Evolutionary conservation across 2,113 vertebrate genomes (phyloP).

Genomic region (Dendropsophus ebraccatus): DNA sequence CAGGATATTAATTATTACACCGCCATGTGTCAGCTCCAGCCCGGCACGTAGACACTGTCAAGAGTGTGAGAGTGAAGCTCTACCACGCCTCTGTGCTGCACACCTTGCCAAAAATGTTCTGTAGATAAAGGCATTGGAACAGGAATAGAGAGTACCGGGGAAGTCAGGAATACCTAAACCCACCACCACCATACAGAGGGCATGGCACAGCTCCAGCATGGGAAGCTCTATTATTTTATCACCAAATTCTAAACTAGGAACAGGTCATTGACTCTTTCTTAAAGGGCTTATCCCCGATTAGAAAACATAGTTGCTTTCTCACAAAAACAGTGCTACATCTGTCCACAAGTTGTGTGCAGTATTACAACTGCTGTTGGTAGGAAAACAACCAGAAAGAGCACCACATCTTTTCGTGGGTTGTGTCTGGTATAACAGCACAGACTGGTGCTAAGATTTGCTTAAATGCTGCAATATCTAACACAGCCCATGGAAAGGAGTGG

Average conservation of each 20-base stretch:
- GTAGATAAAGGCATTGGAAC: conserved; percentile 23
- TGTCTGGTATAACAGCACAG: no score
- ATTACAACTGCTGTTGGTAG: no score
- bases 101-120: conserved; percentile 46
- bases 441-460: no score
- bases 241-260: no score
- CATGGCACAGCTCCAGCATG: not conserved
- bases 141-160: not conserved
- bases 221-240: not conserved
- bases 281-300: not conserved
- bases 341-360: not conserved
- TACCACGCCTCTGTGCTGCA: conserved; percentile 37
- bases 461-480: no score
- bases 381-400: no score
- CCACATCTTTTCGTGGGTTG: no score
- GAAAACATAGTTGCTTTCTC: not conserved
- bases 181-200: not conserved
- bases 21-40: conserved; percentile 29
- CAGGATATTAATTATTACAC: conserved; percentile 43
- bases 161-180: not conserved
- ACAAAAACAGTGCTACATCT: not conserved
- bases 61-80: conserved; percentile 16
- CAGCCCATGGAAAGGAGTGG: no score
- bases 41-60: conserved; percentile 48
- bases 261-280: not conserved